Base-by-base conservation (phyloP, 2,797 vertebrate genomes). In the Micrastur ruficollis region DNA sequence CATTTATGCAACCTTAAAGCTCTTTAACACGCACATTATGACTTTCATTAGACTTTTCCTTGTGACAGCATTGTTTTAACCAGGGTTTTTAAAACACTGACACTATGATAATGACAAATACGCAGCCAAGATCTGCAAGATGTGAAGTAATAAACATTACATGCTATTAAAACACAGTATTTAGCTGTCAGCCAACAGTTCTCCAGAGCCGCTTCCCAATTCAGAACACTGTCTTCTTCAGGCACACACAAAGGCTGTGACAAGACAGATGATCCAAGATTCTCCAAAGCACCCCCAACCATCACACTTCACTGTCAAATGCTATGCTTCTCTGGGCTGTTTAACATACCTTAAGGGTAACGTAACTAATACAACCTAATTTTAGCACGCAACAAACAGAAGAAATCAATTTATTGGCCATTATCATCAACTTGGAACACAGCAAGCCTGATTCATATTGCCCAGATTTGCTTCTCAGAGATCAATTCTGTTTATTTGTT, bases 141-240 rank as follows among this genome's bases (percentile, higher is more conserved):
- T 49, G 32, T 55, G 23, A 95, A 89, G 70, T 55, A 88, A 76
- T 65, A 76, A 87, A 85, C 31, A 53, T 81, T 29, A 78, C 22
- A 66, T 59, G 7, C 65, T 80, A 62, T 82, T 96, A 90, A 95
- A 93, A 91, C 32, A 40, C 29, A 82, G 47, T 14, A 74, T 31
- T 75, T 71, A 76, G 58, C 11, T 86, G 38, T 75, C 46, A 75
- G 75, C 36, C 62, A 96, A 74, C 42, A 80, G 36, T 68, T 92
- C 36, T 42, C 90, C 50, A 86, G 56, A 74, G 74, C 14, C 7
- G 11, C 61, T 79, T 93, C 73, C 79, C 65, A 79, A 50, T 61
- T 49, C 38, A 73, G 58, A 76, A 61, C 12, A 74, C 1, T 46
- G 63, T 44, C 34, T 20, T 83, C 42, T 71, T 46, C 12, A 14